Conservation (phyloP, 2,888 invertebrate species). For the Panzeria rudis region DNA sequence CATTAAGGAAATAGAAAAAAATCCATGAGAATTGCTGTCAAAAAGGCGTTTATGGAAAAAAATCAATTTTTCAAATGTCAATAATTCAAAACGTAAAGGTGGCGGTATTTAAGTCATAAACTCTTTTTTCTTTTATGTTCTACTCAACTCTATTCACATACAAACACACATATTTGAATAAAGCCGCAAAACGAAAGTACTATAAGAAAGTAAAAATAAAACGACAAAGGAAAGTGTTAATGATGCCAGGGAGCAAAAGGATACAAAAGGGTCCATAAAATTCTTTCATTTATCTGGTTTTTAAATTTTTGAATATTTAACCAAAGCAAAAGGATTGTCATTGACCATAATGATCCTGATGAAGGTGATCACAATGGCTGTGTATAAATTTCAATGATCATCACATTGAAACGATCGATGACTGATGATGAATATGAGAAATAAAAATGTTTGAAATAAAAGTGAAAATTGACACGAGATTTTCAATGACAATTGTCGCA, state of each 20-base stretch:
- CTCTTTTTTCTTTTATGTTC: slow-evolving; percentile 53
- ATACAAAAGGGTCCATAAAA: slow-evolving; percentile 38
- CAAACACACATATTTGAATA: slow-evolving; percentile 69
- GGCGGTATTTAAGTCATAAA: slow-evolving; percentile 62
- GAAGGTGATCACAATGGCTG: slow-evolving; percentile 37
- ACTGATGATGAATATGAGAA: slow-evolving; percentile 69
- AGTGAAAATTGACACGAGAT: slow-evolving; percentile 74
- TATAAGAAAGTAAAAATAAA: slow-evolving; percentile 43
- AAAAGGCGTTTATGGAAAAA: slow-evolving; percentile 67
- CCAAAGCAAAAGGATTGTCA: slow-evolving; percentile 65
- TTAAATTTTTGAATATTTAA: slow-evolving; percentile 41
- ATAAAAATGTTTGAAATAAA: slow-evolving; percentile 61
- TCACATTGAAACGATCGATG: slow-evolving; percentile 41
- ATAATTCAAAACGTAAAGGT: slow-evolving; percentile 66
- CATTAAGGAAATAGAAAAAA: neutral
- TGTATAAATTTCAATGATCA: slow-evolving; percentile 48
- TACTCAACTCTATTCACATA: slow-evolving; percentile 4
- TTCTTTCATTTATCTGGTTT: neutral
- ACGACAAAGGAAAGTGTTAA: slow-evolving; percentile 74
- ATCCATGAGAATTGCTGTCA: slow-evolving; percentile 64
- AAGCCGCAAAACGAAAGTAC: slow-evolving; percentile 64
- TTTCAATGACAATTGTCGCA: slow-evolving; percentile 69
- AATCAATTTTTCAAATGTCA: slow-evolving; percentile 74
- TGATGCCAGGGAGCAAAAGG: slow-evolving; percentile 65
- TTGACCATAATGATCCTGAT: slow-evolving; percentile 64